Conservation (phyloP, 1,140 invertebrate genomes). For the Grapholita molesta region DNA sequence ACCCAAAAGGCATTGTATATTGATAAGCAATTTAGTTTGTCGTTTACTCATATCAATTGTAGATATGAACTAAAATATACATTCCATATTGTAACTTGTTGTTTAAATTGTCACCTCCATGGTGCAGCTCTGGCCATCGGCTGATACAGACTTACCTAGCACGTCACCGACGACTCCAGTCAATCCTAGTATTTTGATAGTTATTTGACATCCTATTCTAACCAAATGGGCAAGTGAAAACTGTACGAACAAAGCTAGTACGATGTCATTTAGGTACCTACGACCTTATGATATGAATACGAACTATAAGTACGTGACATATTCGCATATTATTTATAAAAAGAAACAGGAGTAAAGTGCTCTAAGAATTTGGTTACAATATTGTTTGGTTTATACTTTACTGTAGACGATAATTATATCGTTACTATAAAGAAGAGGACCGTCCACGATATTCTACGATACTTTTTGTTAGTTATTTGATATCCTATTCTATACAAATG, state of each 20-base stretch:
- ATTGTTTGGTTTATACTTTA: too few relatives aligned
- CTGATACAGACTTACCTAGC: not conserved
- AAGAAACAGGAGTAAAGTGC: too few relatives aligned
- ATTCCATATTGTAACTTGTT: conserved; percentile 75
- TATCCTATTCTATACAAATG: too few relatives aligned
- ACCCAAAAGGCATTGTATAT: conserved; percentile 63
- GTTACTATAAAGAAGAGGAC: too few relatives aligned
- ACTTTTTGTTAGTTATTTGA: too few relatives aligned
- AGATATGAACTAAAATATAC: conserved; percentile 78
- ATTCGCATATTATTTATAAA: too few relatives aligned
- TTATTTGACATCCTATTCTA: too few relatives aligned
- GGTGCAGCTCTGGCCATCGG: conserved; percentile 2
- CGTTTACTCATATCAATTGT: conserved; percentile 70
- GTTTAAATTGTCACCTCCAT: conserved; percentile 51
- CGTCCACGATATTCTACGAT: too few relatives aligned
- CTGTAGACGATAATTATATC: too few relatives aligned
- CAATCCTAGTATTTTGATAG: not conserved
- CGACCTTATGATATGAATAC: too few relatives aligned
- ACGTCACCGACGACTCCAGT: not conserved
- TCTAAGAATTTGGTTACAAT: too few relatives aligned
- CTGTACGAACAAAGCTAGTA: not conserved
- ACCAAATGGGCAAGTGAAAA: not conserved
- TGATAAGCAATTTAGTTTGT: conserved; percentile 70
- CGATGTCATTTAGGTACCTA: not conserved
- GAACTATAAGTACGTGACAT: too few relatives aligned